Percentiles rank a stretch among this genome's conserved stretches.
Conservation (phyloP, 2,113 vertebrate genomes). For the Corythaixoides concolor region DNA sequence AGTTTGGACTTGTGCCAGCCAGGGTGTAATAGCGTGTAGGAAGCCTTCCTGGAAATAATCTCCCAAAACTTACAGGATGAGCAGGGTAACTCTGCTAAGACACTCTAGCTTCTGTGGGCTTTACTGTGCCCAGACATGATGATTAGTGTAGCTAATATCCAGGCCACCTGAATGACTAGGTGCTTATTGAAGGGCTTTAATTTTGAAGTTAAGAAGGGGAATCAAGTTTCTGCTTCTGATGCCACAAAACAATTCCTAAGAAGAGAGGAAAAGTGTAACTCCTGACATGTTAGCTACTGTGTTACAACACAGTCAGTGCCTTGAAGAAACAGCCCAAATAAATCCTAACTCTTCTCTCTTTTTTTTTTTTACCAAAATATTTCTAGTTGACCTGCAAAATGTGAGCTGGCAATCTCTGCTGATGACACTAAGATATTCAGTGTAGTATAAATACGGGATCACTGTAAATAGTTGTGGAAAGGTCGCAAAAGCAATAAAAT, state of each 20-base stretch:
- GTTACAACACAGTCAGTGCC: neutral
- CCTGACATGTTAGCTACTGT: neutral
- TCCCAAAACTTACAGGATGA: neutral
- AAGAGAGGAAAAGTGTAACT: neutral
- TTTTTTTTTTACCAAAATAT: neutral
- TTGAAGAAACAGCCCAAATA: neutral
- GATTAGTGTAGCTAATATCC: neutral
- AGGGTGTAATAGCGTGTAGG: accelerated
- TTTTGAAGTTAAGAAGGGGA: neutral
- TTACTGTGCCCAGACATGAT: neutral
- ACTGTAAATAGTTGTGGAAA: neutral
- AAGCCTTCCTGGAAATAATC: neutral
- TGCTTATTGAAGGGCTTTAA: neutral
- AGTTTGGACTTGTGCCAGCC: neutral
- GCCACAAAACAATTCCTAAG: neutral
- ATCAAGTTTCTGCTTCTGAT: neutral
- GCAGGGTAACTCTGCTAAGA: neutral
- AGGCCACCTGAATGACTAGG: neutral
- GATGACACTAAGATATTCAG: neutral
- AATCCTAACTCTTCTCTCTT: neutral
- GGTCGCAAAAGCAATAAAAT: neutral
- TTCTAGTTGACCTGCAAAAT: neutral
- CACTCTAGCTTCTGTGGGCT: neutral
- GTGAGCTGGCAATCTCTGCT: neutral
- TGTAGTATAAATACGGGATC: neutral